Conservation (phyloP, 2,888 invertebrate species). For the Crossocerus cetratus region DNA sequence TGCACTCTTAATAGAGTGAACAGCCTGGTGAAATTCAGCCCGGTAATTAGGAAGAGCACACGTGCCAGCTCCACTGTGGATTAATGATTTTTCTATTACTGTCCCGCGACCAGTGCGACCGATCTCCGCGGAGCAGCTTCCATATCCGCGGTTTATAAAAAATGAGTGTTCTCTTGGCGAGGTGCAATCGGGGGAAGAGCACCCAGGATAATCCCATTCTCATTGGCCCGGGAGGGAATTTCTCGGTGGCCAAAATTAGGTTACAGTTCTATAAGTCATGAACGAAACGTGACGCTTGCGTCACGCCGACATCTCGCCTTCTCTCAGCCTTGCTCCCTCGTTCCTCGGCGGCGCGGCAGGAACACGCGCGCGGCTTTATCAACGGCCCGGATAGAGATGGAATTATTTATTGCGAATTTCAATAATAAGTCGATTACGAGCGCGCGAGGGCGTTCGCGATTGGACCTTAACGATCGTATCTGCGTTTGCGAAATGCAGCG, state of each 20-base stretch:
- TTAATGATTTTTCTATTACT: conserved; percentile 17
- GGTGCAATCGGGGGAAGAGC: neutral
- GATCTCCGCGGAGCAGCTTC: neutral
- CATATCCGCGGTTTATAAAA: too few species aligned
- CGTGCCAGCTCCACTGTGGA: neutral
- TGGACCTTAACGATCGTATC: conserved; percentile 4
- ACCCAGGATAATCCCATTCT: conserved; percentile 36
- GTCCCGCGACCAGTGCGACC: neutral
- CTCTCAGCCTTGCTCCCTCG: too few species aligned
- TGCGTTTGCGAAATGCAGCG: neutral
- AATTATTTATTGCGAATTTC: conserved; percentile 17
- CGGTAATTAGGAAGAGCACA: conserved; percentile 14
- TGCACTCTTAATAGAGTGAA: conserved; percentile 9
- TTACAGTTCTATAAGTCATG: conserved; percentile 36
- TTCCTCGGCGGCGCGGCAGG: too few species aligned
- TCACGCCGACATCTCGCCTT: neutral
- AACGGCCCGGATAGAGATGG: neutral
- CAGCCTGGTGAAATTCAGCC: conserved; percentile 5
- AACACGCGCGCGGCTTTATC: neutral
- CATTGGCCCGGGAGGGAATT: conserved; percentile 24
- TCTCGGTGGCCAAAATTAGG: conserved; percentile 35
- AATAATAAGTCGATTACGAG: conserved; percentile 14
- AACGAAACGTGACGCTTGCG: conserved; percentile 16
- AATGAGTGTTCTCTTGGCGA: neutral
- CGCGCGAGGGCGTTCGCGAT: neutral